Evolutionary conservation across 2,797 vertebrate species (phyloP).

Genomic region (Picus viridis): DNA sequence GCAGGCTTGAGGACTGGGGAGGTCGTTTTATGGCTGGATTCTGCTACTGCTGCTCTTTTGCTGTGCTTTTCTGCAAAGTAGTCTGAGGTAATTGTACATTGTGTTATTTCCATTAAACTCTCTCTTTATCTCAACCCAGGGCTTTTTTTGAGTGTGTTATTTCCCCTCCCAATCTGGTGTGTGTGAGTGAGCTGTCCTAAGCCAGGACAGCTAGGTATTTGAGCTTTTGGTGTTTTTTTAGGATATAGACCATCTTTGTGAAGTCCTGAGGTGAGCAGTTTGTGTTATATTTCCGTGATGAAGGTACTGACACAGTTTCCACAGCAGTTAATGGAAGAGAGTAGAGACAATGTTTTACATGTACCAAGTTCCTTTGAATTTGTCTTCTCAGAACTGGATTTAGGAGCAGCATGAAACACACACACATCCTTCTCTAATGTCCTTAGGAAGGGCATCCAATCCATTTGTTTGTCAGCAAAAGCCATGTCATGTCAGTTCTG

Average conservation of each 20-base stretch:
- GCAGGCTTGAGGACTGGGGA: too few species aligned
- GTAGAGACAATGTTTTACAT: accelerated
- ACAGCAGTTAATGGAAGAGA: background rate
- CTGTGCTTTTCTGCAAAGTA: too few species aligned
- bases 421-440: background rate
- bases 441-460: background rate
- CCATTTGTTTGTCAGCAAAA: background rate
- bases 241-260: background rate
- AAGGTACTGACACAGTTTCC: background rate
- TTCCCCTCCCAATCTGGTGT: too few species aligned
- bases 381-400: background rate
- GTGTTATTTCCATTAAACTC: too few species aligned
- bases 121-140: too few species aligned
- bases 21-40: too few species aligned
- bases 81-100: too few species aligned
- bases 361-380: background rate
- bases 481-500: background rate
- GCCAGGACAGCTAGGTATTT: background rate
- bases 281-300: background rate
- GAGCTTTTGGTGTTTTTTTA: background rate
- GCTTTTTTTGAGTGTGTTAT: too few species aligned
- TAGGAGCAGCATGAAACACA: background rate
- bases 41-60: too few species aligned
- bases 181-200: too few species aligned
- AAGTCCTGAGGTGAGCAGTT: background rate